These are phyloP conservation scores for Acholoe squamosa DNA, from an alignment of 2,888 invertebrate species.

Conservation along the genomic window DNA sequence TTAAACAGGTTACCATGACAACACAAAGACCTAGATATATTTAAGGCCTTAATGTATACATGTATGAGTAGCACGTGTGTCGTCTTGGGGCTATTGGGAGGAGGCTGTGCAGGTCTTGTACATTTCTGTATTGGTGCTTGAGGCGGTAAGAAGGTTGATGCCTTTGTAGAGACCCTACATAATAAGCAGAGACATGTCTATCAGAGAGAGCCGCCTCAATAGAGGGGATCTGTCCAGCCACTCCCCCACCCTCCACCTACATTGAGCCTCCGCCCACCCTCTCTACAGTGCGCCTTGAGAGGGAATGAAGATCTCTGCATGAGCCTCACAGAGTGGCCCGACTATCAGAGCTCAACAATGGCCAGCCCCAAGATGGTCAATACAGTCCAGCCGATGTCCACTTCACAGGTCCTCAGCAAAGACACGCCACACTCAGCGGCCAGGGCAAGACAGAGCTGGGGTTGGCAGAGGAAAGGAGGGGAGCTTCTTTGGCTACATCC, in stretches of 20 bases:
- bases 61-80: neutral
- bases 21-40: neutral
- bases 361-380: constrained; percentile 15
- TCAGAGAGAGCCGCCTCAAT: constrained; percentile 16
- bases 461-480: neutral
- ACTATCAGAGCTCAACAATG: constrained; percentile 56
- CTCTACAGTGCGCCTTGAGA: neutral
- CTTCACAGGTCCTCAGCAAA: constrained; percentile 1
- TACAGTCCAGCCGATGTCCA: constrained; percentile 32
- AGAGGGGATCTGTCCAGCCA: neutral
- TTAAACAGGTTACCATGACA: neutral
- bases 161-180: constrained; percentile 33
- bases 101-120: neutral
- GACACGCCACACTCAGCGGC: constrained; percentile 2
- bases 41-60: neutral
- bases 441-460: neutral
- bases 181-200: constrained; percentile 38
- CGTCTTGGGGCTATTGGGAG: neutral
- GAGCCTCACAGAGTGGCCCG: neutral
- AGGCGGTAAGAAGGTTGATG: constrained; percentile 51
- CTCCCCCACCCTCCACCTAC: constrained; percentile 1
- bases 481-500: neutral
- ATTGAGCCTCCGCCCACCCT: neutral
- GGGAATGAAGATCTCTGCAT: constrained; percentile 18
- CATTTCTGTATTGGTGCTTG: neutral